Base-by-base conservation (phyloP, 1,140 invertebrate species). In the Rhopalosiphum padi region DNA sequence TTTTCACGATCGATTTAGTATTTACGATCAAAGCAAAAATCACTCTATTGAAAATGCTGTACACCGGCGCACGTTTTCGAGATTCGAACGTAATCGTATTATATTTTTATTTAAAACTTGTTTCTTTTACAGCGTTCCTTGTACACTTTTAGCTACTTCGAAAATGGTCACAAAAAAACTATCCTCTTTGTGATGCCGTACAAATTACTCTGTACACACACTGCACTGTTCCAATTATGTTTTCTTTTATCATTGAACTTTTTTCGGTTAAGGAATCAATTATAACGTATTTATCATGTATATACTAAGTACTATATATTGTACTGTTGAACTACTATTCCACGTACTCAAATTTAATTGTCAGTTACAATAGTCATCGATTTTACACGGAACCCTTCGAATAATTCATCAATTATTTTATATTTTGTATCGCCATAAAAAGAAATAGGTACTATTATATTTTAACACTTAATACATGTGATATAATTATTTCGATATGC, bases 21-120 rank as follows among this genome's bases (percentile, higher is more conserved):
- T 77, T 77, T 68, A 60, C 89, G 37, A 43, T 68, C 89, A 68
- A 90, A 60, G 89, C 68, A 43, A 18, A 90, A 90, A 41, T 90
- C 35, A 41, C 37, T 60, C 35, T 55, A 55, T 55, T 37, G 53
- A 90, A 60, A 90, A 60, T n/a, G 15, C 89, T 41, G 37, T 43
- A 30, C 23, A 18, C 9, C n/a, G 1, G 53, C 88, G 4, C 35
- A 41, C 46, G 88, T 60, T 41, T 41, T 25, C 53, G 37, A 48
- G 48, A 37, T 90, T 90, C 51, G 35, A 53, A 37, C 51, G 51
- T 90, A 60, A 53, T 41, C 88, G 88, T 48, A 41, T 48, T 88
- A 88, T 30, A 30, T 41, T 41, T 77, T 55, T 30, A n/a, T 68
- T 30, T 25, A n/a, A 90, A 68, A 43, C 25, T 41, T 43, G 21